A percentile compares a stretch with the other conserved stretches of the same genome.
phyloP scores from a whole-genome alignment of 1,140 invertebrate species.

The Portunus trituberculatus region DNA sequence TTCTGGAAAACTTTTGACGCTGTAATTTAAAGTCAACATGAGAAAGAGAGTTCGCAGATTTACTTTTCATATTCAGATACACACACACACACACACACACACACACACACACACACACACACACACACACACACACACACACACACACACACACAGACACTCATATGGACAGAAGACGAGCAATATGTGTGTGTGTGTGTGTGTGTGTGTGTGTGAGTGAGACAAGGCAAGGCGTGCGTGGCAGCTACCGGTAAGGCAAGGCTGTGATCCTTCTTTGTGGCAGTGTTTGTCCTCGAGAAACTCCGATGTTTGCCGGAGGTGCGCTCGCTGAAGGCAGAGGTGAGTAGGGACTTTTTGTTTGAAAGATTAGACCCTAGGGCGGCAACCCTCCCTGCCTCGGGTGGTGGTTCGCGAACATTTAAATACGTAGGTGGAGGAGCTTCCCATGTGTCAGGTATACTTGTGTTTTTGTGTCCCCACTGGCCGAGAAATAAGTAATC shows the following conservation, averaged over 20 bases:
- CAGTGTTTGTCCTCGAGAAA: background rate
- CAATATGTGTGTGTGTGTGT: constrained; percentile 3
- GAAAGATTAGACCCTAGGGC: background rate
- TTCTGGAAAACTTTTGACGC: background rate
- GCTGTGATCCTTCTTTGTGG: constrained; percentile 1
- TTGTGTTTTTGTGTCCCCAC: background rate
- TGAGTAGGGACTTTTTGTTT: background rate
- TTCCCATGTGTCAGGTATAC: background rate
- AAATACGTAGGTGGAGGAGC: background rate
- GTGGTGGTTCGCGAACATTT: background rate
- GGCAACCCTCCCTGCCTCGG: background rate
- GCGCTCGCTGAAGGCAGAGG: background rate
- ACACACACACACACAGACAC: too few species aligned
- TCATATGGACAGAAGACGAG: background rate
- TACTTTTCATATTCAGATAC: background rate
- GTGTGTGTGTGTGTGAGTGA: background rate
- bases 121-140: too few species aligned
- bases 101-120: constrained; percentile 12
- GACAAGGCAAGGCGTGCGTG: background rate
- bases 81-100: constrained; percentile 20
- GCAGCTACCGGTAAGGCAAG: background rate
- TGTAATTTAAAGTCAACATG: background rate
- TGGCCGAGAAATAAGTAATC: too few species aligned
- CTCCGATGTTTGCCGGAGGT: background rate
- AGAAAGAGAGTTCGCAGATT: background rate